phyloP scores from a whole-genome alignment of 2,113 vertebrate genomes.

The Sphyrna mokarran region DNA sequence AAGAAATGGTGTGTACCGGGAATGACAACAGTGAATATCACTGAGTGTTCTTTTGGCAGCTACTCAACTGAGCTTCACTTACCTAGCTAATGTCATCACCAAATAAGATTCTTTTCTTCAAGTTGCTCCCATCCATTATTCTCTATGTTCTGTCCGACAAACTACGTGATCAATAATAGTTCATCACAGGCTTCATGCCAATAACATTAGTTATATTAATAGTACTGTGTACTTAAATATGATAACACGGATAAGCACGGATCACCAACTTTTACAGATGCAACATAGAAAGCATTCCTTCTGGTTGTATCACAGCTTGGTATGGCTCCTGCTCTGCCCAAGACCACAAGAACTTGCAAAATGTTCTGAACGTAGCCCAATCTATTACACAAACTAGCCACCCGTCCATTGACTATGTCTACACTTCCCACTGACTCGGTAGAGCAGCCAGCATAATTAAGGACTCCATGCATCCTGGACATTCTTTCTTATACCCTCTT shows the following conservation, averaged over 20 bases:
- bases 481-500: too few relatives aligned
- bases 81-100: background rate
- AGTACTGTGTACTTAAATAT: background rate
- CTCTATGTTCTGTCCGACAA: background rate
- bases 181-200: background rate
- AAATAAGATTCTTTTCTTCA: background rate
- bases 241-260: background rate
- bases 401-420: too few relatives aligned
- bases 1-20: background rate
- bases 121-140: background rate
- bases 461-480: too few relatives aligned
- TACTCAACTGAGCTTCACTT: background rate
- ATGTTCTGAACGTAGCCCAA: too few relatives aligned
- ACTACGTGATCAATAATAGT: background rate
- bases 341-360: too few relatives aligned
- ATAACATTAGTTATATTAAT: background rate
- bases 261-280: too few relatives aligned
- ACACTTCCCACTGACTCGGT: too few relatives aligned
- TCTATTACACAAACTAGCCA: too few relatives aligned
- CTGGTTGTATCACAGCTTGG: too few relatives aligned
- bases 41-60: background rate
- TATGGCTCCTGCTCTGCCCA: too few relatives aligned
- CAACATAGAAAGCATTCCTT: too few relatives aligned
- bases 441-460: too few relatives aligned
- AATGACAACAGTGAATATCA: background rate